Evolutionary conservation across 2,797 vertebrate species (phyloP).

Genomic region (Echeneis naucrates): DNA sequence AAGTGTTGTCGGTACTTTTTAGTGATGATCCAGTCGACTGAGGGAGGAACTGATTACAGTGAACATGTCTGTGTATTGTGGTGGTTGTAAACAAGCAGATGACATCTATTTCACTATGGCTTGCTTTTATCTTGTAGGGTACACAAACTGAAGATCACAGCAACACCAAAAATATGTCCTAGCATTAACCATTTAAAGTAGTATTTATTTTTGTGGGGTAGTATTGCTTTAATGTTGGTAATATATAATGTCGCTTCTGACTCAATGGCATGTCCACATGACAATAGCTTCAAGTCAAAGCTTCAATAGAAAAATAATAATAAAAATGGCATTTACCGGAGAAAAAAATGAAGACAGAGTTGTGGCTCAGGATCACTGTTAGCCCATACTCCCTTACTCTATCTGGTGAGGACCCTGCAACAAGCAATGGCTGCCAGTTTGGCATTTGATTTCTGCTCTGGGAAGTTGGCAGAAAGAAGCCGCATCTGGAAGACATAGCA

Average conservation of each 20-base stretch:
- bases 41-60: conserved; percentile 39
- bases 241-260: background rate
- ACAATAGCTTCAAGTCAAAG: conserved; percentile 13
- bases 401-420: conserved; percentile 11
- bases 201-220: background rate
- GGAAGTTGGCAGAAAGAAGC: conserved; percentile 15
- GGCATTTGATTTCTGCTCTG: conserved; percentile 19
- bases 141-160: conserved; percentile 9
- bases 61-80: conserved; percentile 29
- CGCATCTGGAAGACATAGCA: conserved; percentile 27
- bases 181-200: background rate
- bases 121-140: conserved; percentile 9
- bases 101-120: background rate
- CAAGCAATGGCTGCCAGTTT: conserved; percentile 20
- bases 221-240: background rate
- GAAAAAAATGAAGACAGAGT: conserved; percentile 18
- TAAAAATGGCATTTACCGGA: conserved; percentile 32
- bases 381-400: conserved; percentile 1
- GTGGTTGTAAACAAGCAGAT: conserved; percentile 23
- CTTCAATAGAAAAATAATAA: conserved; percentile 40
- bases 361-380: conserved; percentile 7
- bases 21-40: conserved; percentile 69
- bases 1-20: conserved; percentile 76
- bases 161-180: background rate
- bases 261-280: background rate